Evolutionary conservation across 2,888 invertebrate species (phyloP).

Genomic region (Rhamphomyia laevipes): DNA sequence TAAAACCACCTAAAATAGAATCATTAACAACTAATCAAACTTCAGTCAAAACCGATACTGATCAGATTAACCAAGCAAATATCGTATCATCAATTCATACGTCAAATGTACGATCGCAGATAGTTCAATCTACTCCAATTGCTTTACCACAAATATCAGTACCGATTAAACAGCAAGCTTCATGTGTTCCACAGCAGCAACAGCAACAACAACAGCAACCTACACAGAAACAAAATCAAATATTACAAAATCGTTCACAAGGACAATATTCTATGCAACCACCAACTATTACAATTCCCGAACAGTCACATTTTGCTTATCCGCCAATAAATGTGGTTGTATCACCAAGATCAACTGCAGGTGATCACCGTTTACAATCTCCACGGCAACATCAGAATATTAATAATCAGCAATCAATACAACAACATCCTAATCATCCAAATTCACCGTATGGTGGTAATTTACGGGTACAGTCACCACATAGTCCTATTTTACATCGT

Average conservation of each 20-base stretch:
- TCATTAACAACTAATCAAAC: not conserved
- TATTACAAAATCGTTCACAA: not conserved
- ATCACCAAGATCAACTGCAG: conserved; percentile 39
- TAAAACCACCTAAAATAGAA: not conserved
- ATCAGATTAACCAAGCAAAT: too few relatives aligned
- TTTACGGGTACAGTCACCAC: conserved; percentile 31
- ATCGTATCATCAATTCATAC: too few relatives aligned
- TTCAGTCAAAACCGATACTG: not conserved
- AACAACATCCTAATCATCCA: conserved; percentile 14
- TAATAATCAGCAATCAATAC: conserved; percentile 17
- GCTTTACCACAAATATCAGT: not conserved
- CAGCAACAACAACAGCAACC: not conserved
- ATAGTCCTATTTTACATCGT: conserved; percentile 28
- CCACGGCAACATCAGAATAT: conserved; percentile 18
- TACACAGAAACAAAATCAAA: not conserved
- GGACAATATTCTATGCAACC: conserved; percentile 44
- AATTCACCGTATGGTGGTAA: conserved; percentile 17
- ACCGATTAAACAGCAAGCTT: not conserved
- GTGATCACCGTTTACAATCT: conserved; percentile 22
- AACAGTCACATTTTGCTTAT: conserved; percentile 30
- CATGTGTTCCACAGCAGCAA: too few relatives aligned
- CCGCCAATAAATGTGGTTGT: conserved; percentile 27
- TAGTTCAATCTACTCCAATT: not conserved
- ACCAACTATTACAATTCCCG: conserved; percentile 54
- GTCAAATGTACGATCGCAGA: too few relatives aligned